A percentile compares a stretch with the other conserved stretches of the same genome.
Conservation (phyloP, 2,113 vertebrate genomes). For the Rattus rattus region DNA sequence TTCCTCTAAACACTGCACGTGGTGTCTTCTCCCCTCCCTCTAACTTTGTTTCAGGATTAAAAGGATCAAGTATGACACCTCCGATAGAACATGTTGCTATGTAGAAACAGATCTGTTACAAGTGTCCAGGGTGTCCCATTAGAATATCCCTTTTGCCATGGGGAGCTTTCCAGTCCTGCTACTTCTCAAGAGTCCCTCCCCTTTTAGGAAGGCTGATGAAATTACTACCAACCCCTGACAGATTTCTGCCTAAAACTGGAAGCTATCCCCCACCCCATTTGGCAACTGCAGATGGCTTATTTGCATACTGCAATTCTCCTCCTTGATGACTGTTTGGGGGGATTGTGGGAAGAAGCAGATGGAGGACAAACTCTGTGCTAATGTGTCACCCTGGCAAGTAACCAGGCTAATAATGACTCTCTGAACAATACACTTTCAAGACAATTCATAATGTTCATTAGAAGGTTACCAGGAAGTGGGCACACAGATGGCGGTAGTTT, state of each 20-base stretch:
- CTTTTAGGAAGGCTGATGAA: constrained; percentile 49
- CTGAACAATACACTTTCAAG: constrained; percentile 53
- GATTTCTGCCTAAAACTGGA: constrained; percentile 51
- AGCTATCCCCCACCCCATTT: background rate
- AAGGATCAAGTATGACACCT: background rate
- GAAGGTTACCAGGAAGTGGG: constrained; percentile 6
- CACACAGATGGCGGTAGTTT: background rate
- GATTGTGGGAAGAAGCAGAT: constrained; percentile 66
- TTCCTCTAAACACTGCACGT: background rate
- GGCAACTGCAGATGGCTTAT: constrained; percentile 69
- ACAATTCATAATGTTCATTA: constrained; percentile 53
- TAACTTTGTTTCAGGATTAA: background rate
- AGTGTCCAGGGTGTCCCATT: background rate
- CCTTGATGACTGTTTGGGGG: constrained; percentile 48
- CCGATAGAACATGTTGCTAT: background rate
- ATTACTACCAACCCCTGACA: constrained; percentile 1
- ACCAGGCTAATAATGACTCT: constrained; percentile 63
- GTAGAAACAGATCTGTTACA: constrained; percentile 16
- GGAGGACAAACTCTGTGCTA: constrained; percentile 57
- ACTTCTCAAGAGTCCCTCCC: background rate
- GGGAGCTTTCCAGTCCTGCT: background rate
- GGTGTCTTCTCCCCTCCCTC: background rate
- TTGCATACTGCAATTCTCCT: constrained; percentile 69
- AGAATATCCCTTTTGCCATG: background rate
- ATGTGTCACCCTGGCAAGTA: constrained; percentile 62